A percentile compares a stretch with the other conserved stretches of the same genome.
These are phyloP conservation scores for Petrocephalus zakoni DNA, from an alignment of 2,113 vertebrate genomes.

Conservation along the genomic window DNA sequence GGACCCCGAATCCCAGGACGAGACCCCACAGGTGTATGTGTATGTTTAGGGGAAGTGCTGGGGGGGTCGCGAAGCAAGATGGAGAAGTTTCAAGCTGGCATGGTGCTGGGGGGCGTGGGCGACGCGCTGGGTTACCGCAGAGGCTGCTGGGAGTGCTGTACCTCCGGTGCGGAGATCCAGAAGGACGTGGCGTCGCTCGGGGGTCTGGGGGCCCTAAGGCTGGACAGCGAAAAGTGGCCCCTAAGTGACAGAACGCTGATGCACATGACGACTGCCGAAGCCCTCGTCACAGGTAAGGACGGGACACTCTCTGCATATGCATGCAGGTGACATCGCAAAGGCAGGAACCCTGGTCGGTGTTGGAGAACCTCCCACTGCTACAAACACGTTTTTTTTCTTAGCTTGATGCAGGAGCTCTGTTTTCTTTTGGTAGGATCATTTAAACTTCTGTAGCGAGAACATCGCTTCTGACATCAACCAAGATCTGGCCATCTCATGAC, in stretches of 20 bases:
- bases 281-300: constrained; percentile 80
- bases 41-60: not conserved
- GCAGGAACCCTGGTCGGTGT: not conserved
- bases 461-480: not conserved
- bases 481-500: not conserved
- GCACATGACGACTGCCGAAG: constrained; percentile 86
- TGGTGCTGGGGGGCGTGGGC: constrained; percentile 77
- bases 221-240: constrained; percentile 80
- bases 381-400: not conserved
- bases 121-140: constrained; percentile 83
- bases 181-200: constrained; percentile 72
- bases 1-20: not conserved
- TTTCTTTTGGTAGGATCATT: not conserved
- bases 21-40: not conserved
- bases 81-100: constrained; percentile 88
- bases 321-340: not conserved
- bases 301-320: not conserved
- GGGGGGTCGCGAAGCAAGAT: constrained; percentile 43
- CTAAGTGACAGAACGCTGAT: constrained; percentile 83
- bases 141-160: constrained; percentile 65
- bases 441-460: not conserved
- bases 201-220: constrained; percentile 70
- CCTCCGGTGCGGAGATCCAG: constrained; percentile 70
- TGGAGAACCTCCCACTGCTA: not conserved
- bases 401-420: not conserved